Base-by-base conservation (phyloP, 1,140 invertebrate genomes). In the Cephus cinctus region DNA sequence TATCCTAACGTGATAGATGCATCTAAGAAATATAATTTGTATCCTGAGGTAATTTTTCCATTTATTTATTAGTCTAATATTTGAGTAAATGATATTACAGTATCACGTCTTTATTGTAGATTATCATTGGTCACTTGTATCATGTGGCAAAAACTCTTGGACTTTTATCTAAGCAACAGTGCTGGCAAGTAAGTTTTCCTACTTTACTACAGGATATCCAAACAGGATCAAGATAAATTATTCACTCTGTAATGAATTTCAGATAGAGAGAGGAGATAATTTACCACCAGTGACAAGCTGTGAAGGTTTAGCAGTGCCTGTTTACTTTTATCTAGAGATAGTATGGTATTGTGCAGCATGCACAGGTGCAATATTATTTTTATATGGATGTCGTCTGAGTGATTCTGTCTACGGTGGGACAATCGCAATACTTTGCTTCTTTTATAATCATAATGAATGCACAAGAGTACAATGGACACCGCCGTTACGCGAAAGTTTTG, bases 391-490 rank as follows among this genome's bases (percentile, higher is more conserved):
- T 5, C 75, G 79, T 40, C 57, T 87, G 12, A 89, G 87, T 61
- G 80, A 82, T 9, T 85, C 82, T 43, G 61, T 89, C 4, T 66
- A 81, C 42, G 88, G 90, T 23, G 89, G 88, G 2, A 19, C 88
- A 2, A 54, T 93, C 15, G 75, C 86, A 0, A 81, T 84, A 6
- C 39, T 80, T 0, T 80, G 82, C 12, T 92, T 89, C 67, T 86
- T 91, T 52, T 88, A 83, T 48, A 93, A 94, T 65, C 90, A 92
- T 67, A 81, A 78, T 3, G 89, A 92, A 59, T 79, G 81, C 35
- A 92, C 89, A 0, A 67, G 91, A 25, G 86, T 92, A 1, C 87
- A 90, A 65, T 93, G 90, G 90, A 86, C 89, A 0, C 89, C 90
- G 1, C 89, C 91, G 5, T 73, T 92, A 41, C 71, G 91, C 46